Evolutionary conservation across 1,140 invertebrate genomes (phyloP).

Genomic region (Campoletis sonorensis): DNA sequence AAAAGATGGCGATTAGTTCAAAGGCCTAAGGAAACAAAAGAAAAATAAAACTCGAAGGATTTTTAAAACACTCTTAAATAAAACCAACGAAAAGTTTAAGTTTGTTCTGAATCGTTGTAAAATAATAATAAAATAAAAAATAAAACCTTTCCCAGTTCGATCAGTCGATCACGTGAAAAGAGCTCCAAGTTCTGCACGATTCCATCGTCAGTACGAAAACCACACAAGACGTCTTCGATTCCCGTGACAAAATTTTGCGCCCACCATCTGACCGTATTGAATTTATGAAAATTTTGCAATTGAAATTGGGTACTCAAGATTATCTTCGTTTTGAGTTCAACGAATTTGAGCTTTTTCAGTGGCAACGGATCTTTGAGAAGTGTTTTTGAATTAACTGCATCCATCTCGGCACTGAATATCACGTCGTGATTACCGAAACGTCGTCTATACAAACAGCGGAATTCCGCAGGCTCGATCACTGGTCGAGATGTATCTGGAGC

Average conservation of each 20-base stretch:
- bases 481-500: slow-evolving; percentile 73
- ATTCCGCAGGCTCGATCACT: slow-evolving; percentile 82
- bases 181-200: slow-evolving; percentile 77
- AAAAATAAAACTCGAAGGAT: background rate
- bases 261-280: slow-evolving; percentile 81
- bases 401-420: slow-evolving; percentile 82
- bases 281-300: slow-evolving; percentile 76
- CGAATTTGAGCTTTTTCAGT: slow-evolving; percentile 74
- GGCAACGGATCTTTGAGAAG: slow-evolving; percentile 59
- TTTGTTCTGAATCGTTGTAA: background rate
- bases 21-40: too few species aligned
- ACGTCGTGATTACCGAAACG: slow-evolving; percentile 77
- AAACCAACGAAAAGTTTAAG: too few species aligned
- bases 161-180: background rate
- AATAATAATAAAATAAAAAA: too few species aligned
- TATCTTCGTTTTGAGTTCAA: slow-evolving; percentile 81
- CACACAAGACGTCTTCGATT: slow-evolving; percentile 82
- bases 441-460: slow-evolving; percentile 77
- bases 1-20: background rate
- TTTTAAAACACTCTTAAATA: background rate
- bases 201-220: slow-evolving; percentile 82
- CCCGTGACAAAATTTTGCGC: slow-evolving; percentile 84
- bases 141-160: background rate
- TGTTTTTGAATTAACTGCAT: slow-evolving; percentile 76
- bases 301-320: slow-evolving; percentile 75